Evolutionary conservation across 2,113 vertebrate species (phyloP), one percentile per base, ranked within the genome.

Genomic region (Meriones unguiculatus): DNA sequence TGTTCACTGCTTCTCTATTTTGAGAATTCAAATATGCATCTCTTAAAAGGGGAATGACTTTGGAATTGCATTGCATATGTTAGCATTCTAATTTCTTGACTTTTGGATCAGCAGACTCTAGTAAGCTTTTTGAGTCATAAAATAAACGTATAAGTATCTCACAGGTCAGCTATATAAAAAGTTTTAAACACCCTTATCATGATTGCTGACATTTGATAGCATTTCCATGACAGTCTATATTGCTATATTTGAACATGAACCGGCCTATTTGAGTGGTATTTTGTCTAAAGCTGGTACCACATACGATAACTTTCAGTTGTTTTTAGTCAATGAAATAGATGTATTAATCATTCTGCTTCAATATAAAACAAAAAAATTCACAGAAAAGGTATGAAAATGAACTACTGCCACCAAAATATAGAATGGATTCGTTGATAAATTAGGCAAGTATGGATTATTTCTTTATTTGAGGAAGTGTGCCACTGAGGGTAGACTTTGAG

Each of bases 241-340:
- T 95, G 9, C 59, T 77, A 82, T 67, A 87, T 96, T 95, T 90
- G 46, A 78, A 69, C 82, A 72, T 30, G 24, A 90, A 50, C 90
- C 7, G 70, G 41, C 90, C 6, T 94, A 14, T 82, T 69, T 87
- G 32, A 8, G 7, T 86, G 70, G 38, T 50, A 5, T 46, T 88
- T 89, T 92, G 7, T 18, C 7, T 85, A 84, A 82, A 30, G 7
- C 59, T 62, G 10, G 80, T 70, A 7, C 7, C 69, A 54, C 35
- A 86, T 85, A 77, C 77, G 69, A 92, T 77, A n/a, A 78, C 25
- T 91, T 75, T 94, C 12, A 25, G 17, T 77, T 93, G 7, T 1
- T 54, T 87, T 94, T 52, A 11, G 22, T 87, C 95, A 97, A 78
- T 90, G 76, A 93, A 89, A 85, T 14, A 81, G 25, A 54, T 84